phyloP scores from a whole-genome alignment of 1,140 invertebrate species.

The Calliopsis andreniformis region DNA sequence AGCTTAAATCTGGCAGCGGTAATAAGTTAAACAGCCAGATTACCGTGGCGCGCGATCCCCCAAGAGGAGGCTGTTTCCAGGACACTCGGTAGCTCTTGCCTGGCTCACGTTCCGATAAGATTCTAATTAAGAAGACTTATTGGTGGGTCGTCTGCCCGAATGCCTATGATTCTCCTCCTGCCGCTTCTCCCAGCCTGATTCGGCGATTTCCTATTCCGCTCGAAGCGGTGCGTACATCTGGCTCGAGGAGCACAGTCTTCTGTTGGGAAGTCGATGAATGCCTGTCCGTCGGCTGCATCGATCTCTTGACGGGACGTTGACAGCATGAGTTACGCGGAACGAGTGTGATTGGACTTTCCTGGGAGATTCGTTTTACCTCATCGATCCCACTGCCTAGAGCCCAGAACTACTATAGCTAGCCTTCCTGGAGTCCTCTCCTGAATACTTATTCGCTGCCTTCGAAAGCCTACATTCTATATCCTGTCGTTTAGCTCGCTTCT shows the following conservation, averaged over 20 bases:
- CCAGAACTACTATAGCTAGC: too few relatives aligned
- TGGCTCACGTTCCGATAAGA: conserved; percentile 63
- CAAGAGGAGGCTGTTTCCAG: conserved; percentile 3
- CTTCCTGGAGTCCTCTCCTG: too few relatives aligned
- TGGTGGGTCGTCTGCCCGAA: conserved; percentile 39
- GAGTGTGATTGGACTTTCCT: conserved; percentile 6
- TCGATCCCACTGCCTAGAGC: background rate
- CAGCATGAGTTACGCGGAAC: conserved; percentile 14
- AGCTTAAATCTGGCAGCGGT: conserved; percentile 4
- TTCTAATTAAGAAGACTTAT: conserved; percentile 68
- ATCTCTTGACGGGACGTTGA: conserved; percentile 24
- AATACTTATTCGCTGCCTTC: too few relatives aligned
- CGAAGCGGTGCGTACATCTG: background rate
- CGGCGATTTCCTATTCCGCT: conserved; percentile 23
- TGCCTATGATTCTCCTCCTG: conserved; percentile 27
- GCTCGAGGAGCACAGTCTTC: background rate
- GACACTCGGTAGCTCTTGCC: conserved; percentile 30
- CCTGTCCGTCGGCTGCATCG: background rate
- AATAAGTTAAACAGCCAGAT: conserved; percentile 3
- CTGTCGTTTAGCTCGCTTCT: too few relatives aligned
- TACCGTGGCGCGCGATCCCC: background rate
- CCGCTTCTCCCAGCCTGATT: conserved; percentile 23
- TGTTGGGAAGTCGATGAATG: background rate
- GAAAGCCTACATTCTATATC: too few relatives aligned
- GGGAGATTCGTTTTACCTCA: background rate